Percentiles rank a stretch among this genome's conserved stretches.
Conservation (phyloP, 2,113 vertebrate genomes). For the Gasterosteus aculeatus region DNA sequence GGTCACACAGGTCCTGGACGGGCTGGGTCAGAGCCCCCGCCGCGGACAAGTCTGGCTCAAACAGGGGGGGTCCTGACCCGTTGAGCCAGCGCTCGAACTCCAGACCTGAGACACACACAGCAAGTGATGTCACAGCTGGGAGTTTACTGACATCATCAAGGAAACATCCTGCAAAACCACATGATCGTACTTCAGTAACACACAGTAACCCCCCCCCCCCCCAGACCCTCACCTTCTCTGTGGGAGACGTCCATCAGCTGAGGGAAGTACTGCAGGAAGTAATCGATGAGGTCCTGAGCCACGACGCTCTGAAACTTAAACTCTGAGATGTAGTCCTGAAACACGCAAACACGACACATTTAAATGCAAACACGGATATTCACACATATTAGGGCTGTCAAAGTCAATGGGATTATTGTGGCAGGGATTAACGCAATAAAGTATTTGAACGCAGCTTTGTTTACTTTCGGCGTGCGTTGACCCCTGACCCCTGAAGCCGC, state of each 20-base stretch:
- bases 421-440: too few species aligned
- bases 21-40: slow-evolving; percentile 87
- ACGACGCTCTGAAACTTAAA: slow-evolving; percentile 94
- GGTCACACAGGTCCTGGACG: slow-evolving; percentile 88
- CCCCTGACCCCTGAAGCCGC: too few species aligned
- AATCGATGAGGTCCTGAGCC: slow-evolving; percentile 93
- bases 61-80: slow-evolving; percentile 89
- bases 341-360: neutral
- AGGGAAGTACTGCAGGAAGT: slow-evolving; percentile 91
- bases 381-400: too few species aligned
- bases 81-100: slow-evolving; percentile 97
- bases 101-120: slow-evolving; percentile 81
- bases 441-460: too few species aligned
- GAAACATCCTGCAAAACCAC: too few species aligned
- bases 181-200: too few species aligned
- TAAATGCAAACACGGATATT: too few species aligned
- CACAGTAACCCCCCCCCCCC: slow-evolving; percentile 4
- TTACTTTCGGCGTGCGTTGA: too few species aligned
- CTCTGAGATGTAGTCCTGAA: slow-evolving; percentile 92
- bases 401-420: too few species aligned
- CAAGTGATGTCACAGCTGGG: slow-evolving; percentile 34
- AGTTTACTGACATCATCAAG: too few species aligned
- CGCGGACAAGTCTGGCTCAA: slow-evolving; percentile 92
- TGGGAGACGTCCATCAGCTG: slow-evolving; percentile 89
- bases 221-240: slow-evolving; percentile 84